Percentiles rank a stretch among this genome's conserved stretches.
Conservation (phyloP, 2,888 invertebrate species). For the Xestia ashworthii region DNA sequence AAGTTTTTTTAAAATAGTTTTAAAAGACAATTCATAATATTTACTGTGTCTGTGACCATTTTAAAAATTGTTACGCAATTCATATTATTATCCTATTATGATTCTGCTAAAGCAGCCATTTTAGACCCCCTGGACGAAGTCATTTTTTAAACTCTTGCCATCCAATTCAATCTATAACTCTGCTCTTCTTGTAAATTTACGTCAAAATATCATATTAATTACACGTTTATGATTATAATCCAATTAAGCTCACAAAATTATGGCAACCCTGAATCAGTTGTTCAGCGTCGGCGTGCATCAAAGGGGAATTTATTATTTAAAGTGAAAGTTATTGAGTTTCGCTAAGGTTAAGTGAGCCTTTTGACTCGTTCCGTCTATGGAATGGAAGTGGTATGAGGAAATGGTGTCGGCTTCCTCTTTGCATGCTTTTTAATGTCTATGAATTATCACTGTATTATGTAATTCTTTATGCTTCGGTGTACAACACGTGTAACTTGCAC, state of each 20-base stretch:
- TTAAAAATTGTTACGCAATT: too few relatives aligned
- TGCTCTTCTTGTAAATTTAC: constrained; percentile 19
- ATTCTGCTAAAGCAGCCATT: too few relatives aligned
- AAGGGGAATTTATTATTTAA: constrained; percentile 89
- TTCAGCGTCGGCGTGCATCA: constrained; percentile 82
- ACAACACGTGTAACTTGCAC: neutral
- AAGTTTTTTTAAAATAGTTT: too few relatives aligned
- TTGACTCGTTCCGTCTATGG: constrained; percentile 80
- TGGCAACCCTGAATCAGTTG: constrained; percentile 83
- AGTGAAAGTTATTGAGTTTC: constrained; percentile 90
- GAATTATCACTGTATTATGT: constrained; percentile 43
- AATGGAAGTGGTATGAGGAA: constrained; percentile 74
- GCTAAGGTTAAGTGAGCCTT: constrained; percentile 89
- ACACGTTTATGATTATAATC: constrained; percentile 64
- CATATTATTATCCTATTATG: too few relatives aligned
- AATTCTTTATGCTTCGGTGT: neutral
- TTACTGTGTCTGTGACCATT: too few relatives aligned
- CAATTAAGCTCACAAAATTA: constrained; percentile 73
- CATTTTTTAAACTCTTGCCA: neutral
- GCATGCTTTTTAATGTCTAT: constrained; percentile 73
- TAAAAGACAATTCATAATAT: too few relatives aligned
- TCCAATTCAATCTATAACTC: neutral
- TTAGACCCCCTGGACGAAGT: neutral
- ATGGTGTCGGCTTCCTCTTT: constrained; percentile 77
- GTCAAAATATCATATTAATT: constrained; percentile 63